A percentile compares a stretch with the other conserved stretches of the same genome.
Conservation (phyloP, 2,888 invertebrate genomes). For the Cerastis leucographa region DNA sequence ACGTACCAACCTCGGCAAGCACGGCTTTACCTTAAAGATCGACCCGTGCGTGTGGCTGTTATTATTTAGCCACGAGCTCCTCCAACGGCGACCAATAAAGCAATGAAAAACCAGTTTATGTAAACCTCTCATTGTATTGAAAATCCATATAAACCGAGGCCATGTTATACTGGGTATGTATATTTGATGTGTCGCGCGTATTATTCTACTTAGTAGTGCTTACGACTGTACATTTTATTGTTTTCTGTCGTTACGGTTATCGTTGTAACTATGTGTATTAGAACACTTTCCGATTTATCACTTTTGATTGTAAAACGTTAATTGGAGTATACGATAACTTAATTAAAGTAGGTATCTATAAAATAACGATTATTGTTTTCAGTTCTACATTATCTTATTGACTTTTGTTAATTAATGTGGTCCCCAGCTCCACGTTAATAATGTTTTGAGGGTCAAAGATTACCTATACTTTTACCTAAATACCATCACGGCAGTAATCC, state of each 20-base stretch:
- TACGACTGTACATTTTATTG: constrained; percentile 73
- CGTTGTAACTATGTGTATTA: constrained; percentile 77
- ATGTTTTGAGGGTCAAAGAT: background rate
- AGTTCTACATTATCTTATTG: constrained; percentile 30
- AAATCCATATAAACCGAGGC: too few species aligned
- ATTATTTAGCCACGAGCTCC: too few species aligned
- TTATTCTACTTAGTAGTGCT: background rate
- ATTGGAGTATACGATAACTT: constrained; percentile 76
- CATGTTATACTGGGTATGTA: too few species aligned
- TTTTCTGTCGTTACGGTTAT: constrained; percentile 70
- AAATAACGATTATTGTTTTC: constrained; percentile 40
- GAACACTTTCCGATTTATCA: constrained; percentile 72
- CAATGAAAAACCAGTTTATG: too few species aligned
- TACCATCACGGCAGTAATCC: background rate
- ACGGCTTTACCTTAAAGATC: too few species aligned
- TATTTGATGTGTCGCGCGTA: background rate
- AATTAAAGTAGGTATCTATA: constrained; percentile 64
- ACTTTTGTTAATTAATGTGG: constrained; percentile 20
- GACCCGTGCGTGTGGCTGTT: too few species aligned
- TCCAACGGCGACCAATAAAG: too few species aligned
- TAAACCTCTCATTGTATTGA: too few species aligned
- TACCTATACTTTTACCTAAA: background rate
- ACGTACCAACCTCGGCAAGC: too few species aligned
- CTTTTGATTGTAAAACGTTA: constrained; percentile 74
- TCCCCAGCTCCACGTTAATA: constrained; percentile 57